These are phyloP conservation scores for Polypterus senegalus DNA, from an alignment of 2,113 vertebrate genomes.

Conservation along the genomic window DNA sequence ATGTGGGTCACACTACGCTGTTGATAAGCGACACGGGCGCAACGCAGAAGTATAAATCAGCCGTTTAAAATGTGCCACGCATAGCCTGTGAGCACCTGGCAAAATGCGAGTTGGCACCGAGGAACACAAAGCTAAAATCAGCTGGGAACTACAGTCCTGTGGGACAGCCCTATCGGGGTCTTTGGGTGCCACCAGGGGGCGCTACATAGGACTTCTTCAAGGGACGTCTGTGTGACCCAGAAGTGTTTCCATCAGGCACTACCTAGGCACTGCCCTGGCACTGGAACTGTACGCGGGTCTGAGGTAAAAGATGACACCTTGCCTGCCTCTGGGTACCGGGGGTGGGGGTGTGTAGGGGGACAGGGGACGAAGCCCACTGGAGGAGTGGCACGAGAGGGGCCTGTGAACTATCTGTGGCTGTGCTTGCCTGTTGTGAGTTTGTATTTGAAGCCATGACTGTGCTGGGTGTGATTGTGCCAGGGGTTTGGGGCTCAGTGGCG, in stretches of 20 bases:
- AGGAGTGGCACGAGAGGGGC: not conserved
- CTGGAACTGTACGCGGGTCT: slow-evolving; percentile 28
- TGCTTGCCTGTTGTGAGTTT: not conserved
- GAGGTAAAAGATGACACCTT: slow-evolving; percentile 23
- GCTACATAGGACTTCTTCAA: slow-evolving; percentile 31
- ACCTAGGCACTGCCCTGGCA: slow-evolving; percentile 23
- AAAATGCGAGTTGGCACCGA: too few relatives aligned
- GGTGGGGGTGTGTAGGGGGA: not conserved
- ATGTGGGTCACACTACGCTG: too few relatives aligned
- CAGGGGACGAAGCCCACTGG: not conserved
- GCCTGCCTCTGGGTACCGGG: not conserved
- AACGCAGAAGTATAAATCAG: too few relatives aligned
- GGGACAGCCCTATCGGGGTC: slow-evolving; percentile 9
- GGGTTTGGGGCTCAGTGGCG: slow-evolving; percentile 4
- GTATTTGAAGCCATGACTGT: slow-evolving; percentile 25
- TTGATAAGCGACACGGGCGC: too few relatives aligned
- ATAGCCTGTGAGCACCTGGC: too few relatives aligned
- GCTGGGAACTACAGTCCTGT: too few relatives aligned
- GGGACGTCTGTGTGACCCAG: slow-evolving; percentile 28
- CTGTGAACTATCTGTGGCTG: not conserved
- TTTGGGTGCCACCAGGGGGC: slow-evolving; percentile 23
- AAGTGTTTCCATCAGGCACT: slow-evolving; percentile 28
- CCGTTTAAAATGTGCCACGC: too few relatives aligned
- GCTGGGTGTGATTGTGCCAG: not conserved
- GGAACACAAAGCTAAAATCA: too few relatives aligned